phyloP scores from a whole-genome alignment of 2,113 vertebrate species.

The Himantopus leucocephalus region DNA sequence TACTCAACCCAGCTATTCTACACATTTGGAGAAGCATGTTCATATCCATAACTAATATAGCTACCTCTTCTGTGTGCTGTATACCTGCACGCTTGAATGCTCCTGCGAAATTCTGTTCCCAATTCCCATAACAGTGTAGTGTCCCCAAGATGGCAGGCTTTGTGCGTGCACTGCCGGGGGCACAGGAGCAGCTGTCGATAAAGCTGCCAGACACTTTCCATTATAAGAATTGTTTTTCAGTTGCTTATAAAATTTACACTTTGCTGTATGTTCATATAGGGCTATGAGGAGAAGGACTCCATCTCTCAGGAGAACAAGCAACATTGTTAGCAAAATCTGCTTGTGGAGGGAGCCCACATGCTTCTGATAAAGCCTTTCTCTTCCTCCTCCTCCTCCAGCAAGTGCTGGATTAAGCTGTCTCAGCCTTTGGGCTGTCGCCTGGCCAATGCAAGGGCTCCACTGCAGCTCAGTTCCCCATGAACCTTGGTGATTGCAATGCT shows the following conservation, averaged over 20 bases:
- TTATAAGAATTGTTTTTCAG: not conserved
- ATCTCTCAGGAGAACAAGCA: not conserved
- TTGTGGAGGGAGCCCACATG: not conserved
- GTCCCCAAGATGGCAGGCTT: not conserved
- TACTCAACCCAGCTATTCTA: not conserved
- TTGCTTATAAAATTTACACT: not conserved
- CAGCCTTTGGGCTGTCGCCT: not conserved
- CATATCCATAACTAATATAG: not conserved
- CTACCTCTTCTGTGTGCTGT: not conserved
- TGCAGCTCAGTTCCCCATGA: not conserved
- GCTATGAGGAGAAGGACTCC: not conserved
- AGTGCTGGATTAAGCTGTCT: not conserved
- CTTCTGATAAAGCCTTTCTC: not conserved
- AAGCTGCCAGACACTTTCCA: not conserved
- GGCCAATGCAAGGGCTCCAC: not conserved
- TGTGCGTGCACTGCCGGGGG: not conserved
- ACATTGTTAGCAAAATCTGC: not conserved
- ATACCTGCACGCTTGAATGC: not conserved
- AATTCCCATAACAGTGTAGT: not conserved
- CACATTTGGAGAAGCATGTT: not conserved
- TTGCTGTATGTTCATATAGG: not conserved
- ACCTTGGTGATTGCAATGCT: not conserved
- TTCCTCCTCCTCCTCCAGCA: not conserved
- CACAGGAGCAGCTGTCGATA: not conserved
- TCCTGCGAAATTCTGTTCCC: not conserved